Conservation (phyloP, 2,113 vertebrate species). For the Lepus americanus region DNA sequence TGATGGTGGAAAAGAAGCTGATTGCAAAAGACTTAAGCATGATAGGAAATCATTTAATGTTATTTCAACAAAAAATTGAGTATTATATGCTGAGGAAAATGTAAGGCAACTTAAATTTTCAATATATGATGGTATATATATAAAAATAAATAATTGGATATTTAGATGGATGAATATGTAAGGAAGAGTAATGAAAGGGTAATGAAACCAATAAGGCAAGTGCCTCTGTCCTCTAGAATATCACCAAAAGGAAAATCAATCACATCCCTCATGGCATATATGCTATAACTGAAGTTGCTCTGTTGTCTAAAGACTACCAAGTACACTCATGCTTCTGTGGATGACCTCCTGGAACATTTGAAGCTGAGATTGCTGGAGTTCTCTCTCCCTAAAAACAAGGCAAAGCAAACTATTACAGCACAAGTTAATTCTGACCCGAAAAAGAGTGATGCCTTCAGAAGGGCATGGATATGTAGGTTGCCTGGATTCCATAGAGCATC, state of each 20-base stretch:
- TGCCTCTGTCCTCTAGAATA: slow-evolving; percentile 5
- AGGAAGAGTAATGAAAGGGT: background rate
- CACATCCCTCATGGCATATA: background rate
- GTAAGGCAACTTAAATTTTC: slow-evolving; percentile 11
- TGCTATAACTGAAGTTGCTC: background rate
- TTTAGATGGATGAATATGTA: background rate
- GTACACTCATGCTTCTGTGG: background rate
- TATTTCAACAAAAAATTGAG: slow-evolving; percentile 22
- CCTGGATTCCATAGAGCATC: background rate
- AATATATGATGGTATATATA: background rate
- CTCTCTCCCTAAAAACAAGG: slow-evolving; percentile 1
- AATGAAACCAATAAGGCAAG: background rate
- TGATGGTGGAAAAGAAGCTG: slow-evolving; percentile 6
- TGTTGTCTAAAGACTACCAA: slow-evolving; percentile 37
- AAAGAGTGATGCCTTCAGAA: background rate
- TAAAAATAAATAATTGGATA: background rate
- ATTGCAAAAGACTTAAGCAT: slow-evolving; percentile 56
- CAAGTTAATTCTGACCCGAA: slow-evolving; percentile 21
- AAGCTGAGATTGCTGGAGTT: slow-evolving; percentile 41
- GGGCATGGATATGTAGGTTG: background rate
- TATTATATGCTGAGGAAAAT: background rate
- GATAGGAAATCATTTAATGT: slow-evolving; percentile 44
- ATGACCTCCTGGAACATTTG: slow-evolving; percentile 29
- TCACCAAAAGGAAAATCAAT: slow-evolving; percentile 13
- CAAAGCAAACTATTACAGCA: slow-evolving; percentile 42